Base-by-base conservation (phyloP, 2,888 invertebrate genomes). In the Actias luna region DNA sequence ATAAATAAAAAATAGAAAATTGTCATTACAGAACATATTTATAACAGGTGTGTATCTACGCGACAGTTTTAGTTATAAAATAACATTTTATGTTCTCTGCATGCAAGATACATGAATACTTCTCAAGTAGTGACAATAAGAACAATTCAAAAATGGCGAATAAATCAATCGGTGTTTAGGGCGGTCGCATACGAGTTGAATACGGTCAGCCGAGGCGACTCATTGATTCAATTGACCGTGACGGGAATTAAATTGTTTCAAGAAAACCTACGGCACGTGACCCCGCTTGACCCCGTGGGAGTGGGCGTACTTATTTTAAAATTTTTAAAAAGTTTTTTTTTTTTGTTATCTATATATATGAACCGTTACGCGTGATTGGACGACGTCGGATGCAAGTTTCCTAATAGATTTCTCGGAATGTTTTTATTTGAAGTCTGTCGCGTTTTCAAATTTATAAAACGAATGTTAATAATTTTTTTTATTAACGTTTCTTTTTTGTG, bases 191-290 rank as follows among this genome's bases (percentile, higher is more conserved):
- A 52, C 60, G 33, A 52, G 52, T 31, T 39, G 57, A 59, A 67
- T 66, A 66, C 64, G 66, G 59, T 68, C 68, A 33, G 42, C 22
- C 52, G 59, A 67, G 67, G 61, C 73, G 71, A 73, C 73, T 85
- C 77, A 82, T 79, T 79, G 80, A 76, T 68, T 81, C 88, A 87
- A 89, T 89, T 89, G 88, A 80, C 74, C 85, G 81, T 86, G 80
- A 78, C 84, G 79, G 67, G 68, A 65, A 69, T 70, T 78, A 84
- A 87, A 88, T 87, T 86, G 87, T 86, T 83, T 84, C 77, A 80
- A 85, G 80, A 83, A 85, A 85, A 80, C 79, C 76, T 72, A 78
- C 75, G 73, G 67, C 67, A 66, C 66, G 63, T 79, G 84, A 87
- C 82, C 87, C 79, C 77, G 8, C 2, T 27, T 84, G 85, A 87